A percentile compares a stretch with the other conserved stretches of the same genome.
These are phyloP conservation scores for Acronicta alni DNA, from an alignment of 2,888 invertebrate genomes.

Conservation along the genomic window DNA sequence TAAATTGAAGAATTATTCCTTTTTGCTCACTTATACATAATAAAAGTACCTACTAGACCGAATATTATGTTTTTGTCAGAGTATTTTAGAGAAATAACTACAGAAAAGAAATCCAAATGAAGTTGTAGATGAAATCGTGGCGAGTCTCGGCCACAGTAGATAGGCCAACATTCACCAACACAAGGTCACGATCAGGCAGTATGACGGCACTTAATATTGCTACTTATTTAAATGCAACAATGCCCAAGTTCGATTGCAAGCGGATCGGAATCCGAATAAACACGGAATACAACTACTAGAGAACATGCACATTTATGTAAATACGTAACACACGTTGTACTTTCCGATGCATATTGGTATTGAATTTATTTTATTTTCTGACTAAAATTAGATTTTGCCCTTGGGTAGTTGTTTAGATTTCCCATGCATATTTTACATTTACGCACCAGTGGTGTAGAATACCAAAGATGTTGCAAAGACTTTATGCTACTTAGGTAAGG, in stretches of 20 bases:
- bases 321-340: not conserved
- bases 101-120: constrained; percentile 47
- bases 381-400: not conserved
- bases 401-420: not conserved
- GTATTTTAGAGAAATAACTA: constrained; percentile 14
- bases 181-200: constrained; percentile 79
- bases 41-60: not conserved
- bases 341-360: not conserved
- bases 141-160: constrained; percentile 51
- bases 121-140: constrained; percentile 51
- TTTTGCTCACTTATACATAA: too few species aligned
- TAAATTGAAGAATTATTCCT: not conserved
- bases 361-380: not conserved
- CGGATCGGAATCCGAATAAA: constrained; percentile 33
- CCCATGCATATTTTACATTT: too few species aligned
- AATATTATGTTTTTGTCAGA: not conserved
- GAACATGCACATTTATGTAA: constrained; percentile 25
- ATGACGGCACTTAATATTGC: constrained; percentile 60
- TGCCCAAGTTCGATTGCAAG: constrained; percentile 35
- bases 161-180: constrained; percentile 51
- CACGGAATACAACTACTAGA: constrained; percentile 18
- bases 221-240: constrained; percentile 66
- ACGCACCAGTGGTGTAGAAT: too few species aligned
- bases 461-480: too few species aligned
- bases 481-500: too few species aligned